Evolutionary conservation across 2,797 vertebrate genomes (phyloP), one percentile per base, ranked within the genome.

Genomic region (Bradypodion ventrale): DNA sequence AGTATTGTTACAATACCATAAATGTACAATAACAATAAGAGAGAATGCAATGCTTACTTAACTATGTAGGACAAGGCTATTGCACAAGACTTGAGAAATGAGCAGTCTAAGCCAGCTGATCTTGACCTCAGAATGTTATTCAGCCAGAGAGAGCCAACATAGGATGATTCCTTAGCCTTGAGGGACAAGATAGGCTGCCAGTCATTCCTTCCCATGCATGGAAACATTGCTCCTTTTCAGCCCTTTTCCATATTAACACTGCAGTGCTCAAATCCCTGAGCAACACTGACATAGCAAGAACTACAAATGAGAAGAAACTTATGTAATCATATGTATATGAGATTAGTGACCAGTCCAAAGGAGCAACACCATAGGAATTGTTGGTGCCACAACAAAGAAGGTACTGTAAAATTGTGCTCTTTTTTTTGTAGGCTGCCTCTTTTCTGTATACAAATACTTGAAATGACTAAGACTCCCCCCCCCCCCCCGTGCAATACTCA

Each of bases 321-420:
- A 29, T 69, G 13, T 44, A 7, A 56, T 4, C 7, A 21, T 65
- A 12, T 13, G 3, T 59, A 40, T 65, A 32, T 56, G 83, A 65
- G 37, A 13, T 62, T 10, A 52, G 37, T 5, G 5, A 29, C 29
- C 29, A n/a, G 16, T 60, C 29, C 35, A 42, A 78, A 73, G 7
- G 40, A 84, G 23, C 4, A 25, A 46, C 16, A 9, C 23, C 52
- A 29, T 5, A 42, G 65, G 52, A 4, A 35, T 10, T 59, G 40
- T 37, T 37, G 29, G 35, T 63, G 42, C 25, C 68, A 35, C 42
- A 25, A 15, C 32, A 35, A 9, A 19, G 59, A 46, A 82, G 59
- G 80, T 60, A 52, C 37, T 44, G 2, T 52, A 32, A 12, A 0
- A 59, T 19, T 32, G 42, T 19, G 27, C 0, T 0, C 52, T 6